Base-by-base conservation (phyloP, 1,140 invertebrate genomes). In the Bombus huntii region DNA sequence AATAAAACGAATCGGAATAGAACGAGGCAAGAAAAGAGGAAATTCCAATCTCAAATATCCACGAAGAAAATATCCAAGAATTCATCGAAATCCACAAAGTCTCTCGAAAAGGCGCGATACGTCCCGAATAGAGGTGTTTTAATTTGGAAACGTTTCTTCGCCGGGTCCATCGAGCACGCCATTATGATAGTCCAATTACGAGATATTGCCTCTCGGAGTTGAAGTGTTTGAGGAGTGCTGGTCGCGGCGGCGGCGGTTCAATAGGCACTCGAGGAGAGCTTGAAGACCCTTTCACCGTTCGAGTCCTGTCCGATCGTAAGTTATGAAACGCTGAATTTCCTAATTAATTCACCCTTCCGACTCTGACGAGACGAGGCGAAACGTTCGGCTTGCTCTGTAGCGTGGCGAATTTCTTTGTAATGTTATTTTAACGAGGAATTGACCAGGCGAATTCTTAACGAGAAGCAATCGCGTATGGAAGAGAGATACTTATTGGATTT, bases 151-250 rank as follows among this genome's bases (percentile, higher is more conserved):
- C 53, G 77, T 71, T 85, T 78, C 74, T 53, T 80, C 59, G 28
- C 53, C 1, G 39, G 22, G 34, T 5, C 88, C 79, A 86, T 88
- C 37, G 65, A 77, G 79, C 44, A 81, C 42, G 22, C 70, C 71
- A 59, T 83, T 89, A 86, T 83, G 85, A 88, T 88, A 83, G 87
- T 70, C 77, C 79, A 89, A 88, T 89, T 86, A 89, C 66, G 84
- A 89, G 76, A 88, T 65, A 83, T 39, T 86, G 44, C 78, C 71
- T 68, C 68, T 88, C 39, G 31, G 34, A 59, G 62, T 70, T 88
- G 37, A 65, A 89, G 75, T 89, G 37, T 74, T 88, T 76, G 66
- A 83, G 80, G 47, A 86, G 72, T 34, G 39, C 31, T 83, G 80
- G 81, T 79, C 83, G 39, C 59, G 12, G 59, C 47, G 47, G 34